Conservation (phyloP, 2,888 invertebrate species). For the Megalurothrips usitatus region DNA sequence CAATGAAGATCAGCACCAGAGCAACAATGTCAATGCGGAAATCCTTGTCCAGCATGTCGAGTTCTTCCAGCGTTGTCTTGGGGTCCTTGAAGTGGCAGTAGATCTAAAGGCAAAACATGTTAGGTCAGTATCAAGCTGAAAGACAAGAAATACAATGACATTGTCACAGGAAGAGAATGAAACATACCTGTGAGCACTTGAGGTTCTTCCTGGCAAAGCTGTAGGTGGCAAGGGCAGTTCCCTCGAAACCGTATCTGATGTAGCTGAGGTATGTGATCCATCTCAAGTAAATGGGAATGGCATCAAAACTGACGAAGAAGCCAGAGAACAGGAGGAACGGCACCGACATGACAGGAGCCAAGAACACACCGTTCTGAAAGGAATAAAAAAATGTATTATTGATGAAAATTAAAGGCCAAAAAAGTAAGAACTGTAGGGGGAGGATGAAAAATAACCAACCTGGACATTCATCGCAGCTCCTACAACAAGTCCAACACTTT, state of each 20-base stretch:
- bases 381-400: slow-evolving; percentile 29
- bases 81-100: slow-evolving; percentile 88
- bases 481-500: slow-evolving; percentile 90
- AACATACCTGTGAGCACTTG: slow-evolving; percentile 65
- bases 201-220: slow-evolving; percentile 75
- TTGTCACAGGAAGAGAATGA: neutral
- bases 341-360: slow-evolving; percentile 94
- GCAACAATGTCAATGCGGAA: slow-evolving; percentile 75
- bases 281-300: slow-evolving; percentile 88
- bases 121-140: neutral
- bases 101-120: slow-evolving; percentile 48
- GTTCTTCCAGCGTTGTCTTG: slow-evolving; percentile 72
- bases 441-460: slow-evolving; percentile 47
- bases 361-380: slow-evolving; percentile 84
- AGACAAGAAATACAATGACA: neutral
- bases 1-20: slow-evolving; percentile 70
- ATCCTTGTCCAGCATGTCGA: slow-evolving; percentile 78
- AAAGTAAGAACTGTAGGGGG: slow-evolving; percentile 20
- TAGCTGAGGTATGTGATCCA: slow-evolving; percentile 96
- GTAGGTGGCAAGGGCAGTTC: slow-evolving; percentile 87
- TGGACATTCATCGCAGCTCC: slow-evolving; percentile 93
- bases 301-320: slow-evolving; percentile 95
- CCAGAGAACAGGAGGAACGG: slow-evolving; percentile 94
- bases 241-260: slow-evolving; percentile 93
- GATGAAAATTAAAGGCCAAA: slow-evolving; percentile 21